These are phyloP conservation scores for Esox niger DNA, from an alignment of 2,113 vertebrate species.

Conservation along the genomic window DNA sequence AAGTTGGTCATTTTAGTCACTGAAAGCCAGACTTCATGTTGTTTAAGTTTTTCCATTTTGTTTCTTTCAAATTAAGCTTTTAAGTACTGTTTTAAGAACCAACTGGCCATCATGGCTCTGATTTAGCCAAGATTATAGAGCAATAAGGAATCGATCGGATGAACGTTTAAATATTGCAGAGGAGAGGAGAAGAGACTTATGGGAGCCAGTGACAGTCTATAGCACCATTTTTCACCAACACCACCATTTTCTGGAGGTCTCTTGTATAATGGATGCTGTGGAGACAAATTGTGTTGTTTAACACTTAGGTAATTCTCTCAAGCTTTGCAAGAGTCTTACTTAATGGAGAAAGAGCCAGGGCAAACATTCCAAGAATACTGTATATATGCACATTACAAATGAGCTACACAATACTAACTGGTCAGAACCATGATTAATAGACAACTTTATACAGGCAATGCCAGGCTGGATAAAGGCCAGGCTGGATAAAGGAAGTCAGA, in stretches of 20 bases:
- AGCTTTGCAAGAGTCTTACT: conserved; percentile 24
- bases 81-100: conserved; percentile 28
- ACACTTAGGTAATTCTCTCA: conserved; percentile 27
- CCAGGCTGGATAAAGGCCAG: no score
- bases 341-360: conserved; percentile 28
- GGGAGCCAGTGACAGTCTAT: conserved; percentile 32
- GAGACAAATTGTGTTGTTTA: conserved; percentile 44
- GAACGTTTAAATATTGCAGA: conserved; percentile 40
- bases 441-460: conserved; percentile 7
- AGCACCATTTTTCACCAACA: conserved; percentile 41
- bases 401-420: conserved; percentile 5
- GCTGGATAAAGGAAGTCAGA: background rate
- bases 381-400: background rate
- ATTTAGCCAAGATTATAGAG: conserved; percentile 46
- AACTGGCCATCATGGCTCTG: conserved; percentile 28
- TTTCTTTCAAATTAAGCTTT: conserved; percentile 1
- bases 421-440: conserved; percentile 22
- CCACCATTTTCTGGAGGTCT: conserved; percentile 28
- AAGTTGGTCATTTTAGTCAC: background rate
- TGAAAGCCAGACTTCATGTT: background rate
- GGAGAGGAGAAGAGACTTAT: conserved; percentile 11
- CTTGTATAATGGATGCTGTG: conserved; percentile 22
- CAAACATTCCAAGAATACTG: conserved; percentile 29
- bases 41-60: background rate
- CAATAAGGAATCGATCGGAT: conserved; percentile 40